Evolutionary conservation across 2,797 vertebrate species (phyloP).

Genomic region (Cygnus olor): DNA sequence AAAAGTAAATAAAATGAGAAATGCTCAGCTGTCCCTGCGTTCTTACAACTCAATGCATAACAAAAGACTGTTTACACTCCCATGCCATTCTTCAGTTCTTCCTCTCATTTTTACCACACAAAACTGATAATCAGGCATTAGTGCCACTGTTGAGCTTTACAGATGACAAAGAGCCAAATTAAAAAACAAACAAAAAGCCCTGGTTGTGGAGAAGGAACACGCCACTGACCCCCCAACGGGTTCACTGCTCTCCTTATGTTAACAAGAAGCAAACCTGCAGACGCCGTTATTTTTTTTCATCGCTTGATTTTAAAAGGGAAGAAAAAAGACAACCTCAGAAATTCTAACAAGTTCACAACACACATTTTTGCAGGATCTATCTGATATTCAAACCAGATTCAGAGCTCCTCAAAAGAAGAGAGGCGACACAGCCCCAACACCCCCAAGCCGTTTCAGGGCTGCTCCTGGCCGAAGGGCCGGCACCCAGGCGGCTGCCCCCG

Average conservation of each 20-base stretch:
- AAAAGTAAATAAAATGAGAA: background rate
- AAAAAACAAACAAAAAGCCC: background rate
- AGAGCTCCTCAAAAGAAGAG: background rate
- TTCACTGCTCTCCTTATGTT: background rate
- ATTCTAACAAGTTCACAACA: background rate
- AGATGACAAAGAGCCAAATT: background rate
- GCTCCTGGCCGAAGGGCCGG: background rate
- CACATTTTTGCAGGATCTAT: background rate
- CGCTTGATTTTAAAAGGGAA: background rate
- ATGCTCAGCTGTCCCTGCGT: background rate
- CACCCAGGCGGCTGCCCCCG: rapidly evolving
- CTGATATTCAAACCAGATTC: background rate
- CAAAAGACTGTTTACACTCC: background rate
- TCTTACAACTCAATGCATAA: background rate
- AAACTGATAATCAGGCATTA: background rate
- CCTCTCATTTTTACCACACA: background rate
- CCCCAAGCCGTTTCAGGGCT: background rate
- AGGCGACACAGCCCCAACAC: rapidly evolving
- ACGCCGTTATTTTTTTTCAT: background rate
- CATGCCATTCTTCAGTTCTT: background rate
- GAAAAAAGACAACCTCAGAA: background rate
- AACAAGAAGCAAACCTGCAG: background rate
- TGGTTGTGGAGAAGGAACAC: background rate
- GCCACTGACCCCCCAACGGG: background rate
- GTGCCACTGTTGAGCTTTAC: background rate